Conservation (phyloP, 1,140 invertebrate species). For the Cyclargus thomasi region DNA sequence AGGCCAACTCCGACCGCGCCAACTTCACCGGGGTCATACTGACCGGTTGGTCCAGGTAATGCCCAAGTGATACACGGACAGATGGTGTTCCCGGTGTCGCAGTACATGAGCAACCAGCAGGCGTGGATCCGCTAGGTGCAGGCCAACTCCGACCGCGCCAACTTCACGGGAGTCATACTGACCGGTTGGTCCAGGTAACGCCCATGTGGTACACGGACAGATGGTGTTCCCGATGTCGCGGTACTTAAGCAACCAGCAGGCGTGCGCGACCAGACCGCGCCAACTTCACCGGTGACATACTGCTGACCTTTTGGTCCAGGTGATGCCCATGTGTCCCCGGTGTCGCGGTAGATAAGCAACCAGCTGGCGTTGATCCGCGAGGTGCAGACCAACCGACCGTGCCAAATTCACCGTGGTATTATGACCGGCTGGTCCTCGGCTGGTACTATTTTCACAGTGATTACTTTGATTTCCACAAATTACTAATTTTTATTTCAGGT, state of each 20-base stretch:
- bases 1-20: slow-evolving; percentile 69
- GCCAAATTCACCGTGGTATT: slow-evolving; percentile 77
- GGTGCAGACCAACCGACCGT: slow-evolving; percentile 64
- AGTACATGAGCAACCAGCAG: slow-evolving; percentile 82
- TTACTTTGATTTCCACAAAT: no score
- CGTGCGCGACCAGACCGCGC: slow-evolving; percentile 77
- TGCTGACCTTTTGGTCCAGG: slow-evolving; percentile 85
- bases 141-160: slow-evolving; percentile 68
- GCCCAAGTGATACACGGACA: slow-evolving; percentile 28
- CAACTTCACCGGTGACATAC: slow-evolving; percentile 77
- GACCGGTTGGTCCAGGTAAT: slow-evolving; percentile 83
- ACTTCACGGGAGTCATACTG: slow-evolving; percentile 78
- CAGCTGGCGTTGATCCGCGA: slow-evolving; percentile 77
- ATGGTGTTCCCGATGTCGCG: slow-evolving; percentile 35
- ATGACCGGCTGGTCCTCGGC: slow-evolving; percentile 85
- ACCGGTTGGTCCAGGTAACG: slow-evolving; percentile 83
- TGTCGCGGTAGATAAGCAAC: slow-evolving; percentile 79
- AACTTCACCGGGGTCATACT: slow-evolving; percentile 78
- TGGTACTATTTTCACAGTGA: no score
- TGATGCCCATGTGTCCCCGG: slow-evolving; percentile 33
- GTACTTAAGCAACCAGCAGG: slow-evolving; percentile 82
- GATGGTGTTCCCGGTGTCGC: slow-evolving; percentile 75
- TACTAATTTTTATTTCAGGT: slow-evolving; percentile 71
- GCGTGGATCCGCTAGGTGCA: slow-evolving; percentile 78
- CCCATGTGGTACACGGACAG: background rate